Evolutionary conservation across 2,797 vertebrate species (phyloP), one percentile per base, ranked within the genome.

Genomic region (Silurus aristotelis): DNA sequence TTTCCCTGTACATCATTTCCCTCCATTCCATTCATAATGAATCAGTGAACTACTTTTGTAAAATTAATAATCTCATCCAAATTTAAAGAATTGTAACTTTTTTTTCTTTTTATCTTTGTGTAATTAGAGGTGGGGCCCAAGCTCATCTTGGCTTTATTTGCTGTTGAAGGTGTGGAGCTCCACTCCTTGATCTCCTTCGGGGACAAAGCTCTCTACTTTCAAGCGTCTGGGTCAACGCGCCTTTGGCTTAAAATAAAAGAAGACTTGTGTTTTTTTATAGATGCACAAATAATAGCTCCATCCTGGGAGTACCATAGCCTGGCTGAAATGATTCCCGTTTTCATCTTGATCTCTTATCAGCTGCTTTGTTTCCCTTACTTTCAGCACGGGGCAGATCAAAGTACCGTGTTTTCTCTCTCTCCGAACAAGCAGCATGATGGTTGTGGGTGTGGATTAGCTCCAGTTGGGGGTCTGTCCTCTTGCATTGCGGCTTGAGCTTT

Each of bases 321-420:
- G 83, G 87, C 76, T 87, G 85, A 89, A 90, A 89, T 88, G 61
- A 91, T 91, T 89, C 87, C 86, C 17, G 89, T 91, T 89, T 87
- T 90, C 85, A 89, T 90, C 88, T 89, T 75, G 80, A 86, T 88
- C 87, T 88, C 87, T 88, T 86, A 88, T 93, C 83, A 87, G 72
- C 85, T 86, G 55, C 80, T 88, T 93, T 94, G 93, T 92, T 91
- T 86, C 84, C 90, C 88, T 93, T 91, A 92, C 89, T 84, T 90
- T 89, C 88, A 83, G 87, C 83, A 52, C 70, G 80, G 85, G 84
- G 68, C 82, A 88, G 87, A 91, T 90, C 89, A 91, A 91, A 91
- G 89, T 77, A 85, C 68, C 55, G 55, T 86, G 85, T 87, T 90
- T 87, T 89, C 84, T 88, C 55, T 89, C 56, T 80, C 80, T 56